A percentile compares a stretch with the other conserved stretches of the same genome.
phyloP scores from a whole-genome alignment of 1,140 invertebrate species.

The Arctopsyche grandis region DNA sequence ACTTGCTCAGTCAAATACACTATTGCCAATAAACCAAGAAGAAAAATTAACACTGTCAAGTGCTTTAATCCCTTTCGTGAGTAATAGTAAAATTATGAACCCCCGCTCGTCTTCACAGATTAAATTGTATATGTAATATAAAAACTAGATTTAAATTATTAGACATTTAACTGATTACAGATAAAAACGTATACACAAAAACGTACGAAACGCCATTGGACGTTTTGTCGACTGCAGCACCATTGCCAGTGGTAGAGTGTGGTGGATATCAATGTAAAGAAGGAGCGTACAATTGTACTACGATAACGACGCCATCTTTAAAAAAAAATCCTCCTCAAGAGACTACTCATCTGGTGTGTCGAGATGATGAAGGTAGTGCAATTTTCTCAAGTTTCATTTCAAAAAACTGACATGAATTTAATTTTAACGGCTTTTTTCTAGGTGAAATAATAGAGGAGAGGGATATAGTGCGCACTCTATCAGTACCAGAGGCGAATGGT shows the following conservation, averaged over 20 bases:
- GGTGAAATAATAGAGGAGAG: constrained; percentile 47
- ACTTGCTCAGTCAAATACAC: constrained; percentile 50
- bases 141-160: too few species aligned
- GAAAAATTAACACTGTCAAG: constrained; percentile 49
- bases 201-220: constrained; percentile 29
- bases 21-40: constrained; percentile 42
- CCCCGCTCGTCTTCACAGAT: not conserved
- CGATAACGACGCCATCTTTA: constrained; percentile 47
- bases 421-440: constrained; percentile 22
- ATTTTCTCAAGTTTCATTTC: not conserved
- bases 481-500: constrained; percentile 43
- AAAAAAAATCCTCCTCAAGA: constrained; percentile 43
- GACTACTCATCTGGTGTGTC: constrained; percentile 49
- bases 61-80: constrained; percentile 49
- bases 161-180: constrained; percentile 4
- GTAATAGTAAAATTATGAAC: too few species aligned
- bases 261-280: constrained; percentile 45
- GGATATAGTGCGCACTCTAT: constrained; percentile 42
- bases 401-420: not conserved
- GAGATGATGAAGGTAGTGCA: constrained; percentile 46
- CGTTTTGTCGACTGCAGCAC: not conserved
- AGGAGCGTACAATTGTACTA: constrained; percentile 51
- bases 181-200: not conserved
- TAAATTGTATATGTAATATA: too few species aligned
- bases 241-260: constrained; percentile 48